Conservation (phyloP, 2,113 vertebrate genomes). For the Chrysemys picta region DNA sequence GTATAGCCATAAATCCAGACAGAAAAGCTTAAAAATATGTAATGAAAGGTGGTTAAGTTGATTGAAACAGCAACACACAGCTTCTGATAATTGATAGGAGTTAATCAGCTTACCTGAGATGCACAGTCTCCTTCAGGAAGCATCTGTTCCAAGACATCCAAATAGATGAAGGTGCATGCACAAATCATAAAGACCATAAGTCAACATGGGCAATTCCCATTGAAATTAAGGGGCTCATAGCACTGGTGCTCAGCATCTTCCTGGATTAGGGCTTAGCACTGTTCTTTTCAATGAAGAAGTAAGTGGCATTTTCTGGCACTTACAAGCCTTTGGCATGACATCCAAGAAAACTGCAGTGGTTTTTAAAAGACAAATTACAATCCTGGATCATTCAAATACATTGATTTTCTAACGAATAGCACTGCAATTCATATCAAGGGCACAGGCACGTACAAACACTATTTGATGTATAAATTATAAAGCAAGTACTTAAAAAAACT, state of each 20-base stretch:
- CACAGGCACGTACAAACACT: background rate
- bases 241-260: accelerated
- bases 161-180: background rate
- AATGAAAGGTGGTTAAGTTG: background rate
- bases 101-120: background rate
- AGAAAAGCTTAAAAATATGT: background rate
- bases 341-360: background rate
- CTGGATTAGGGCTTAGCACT: background rate
- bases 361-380: background rate
- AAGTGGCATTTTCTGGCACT: background rate
- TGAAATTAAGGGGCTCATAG: background rate
- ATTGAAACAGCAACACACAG: background rate
- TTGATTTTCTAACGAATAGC: background rate
- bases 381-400: background rate
- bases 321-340: background rate
- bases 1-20: background rate
- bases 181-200: background rate
- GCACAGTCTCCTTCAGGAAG: background rate
- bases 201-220: background rate
- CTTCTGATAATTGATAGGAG: background rate
- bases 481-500: background rate
- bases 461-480: background rate
- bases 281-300: background rate
- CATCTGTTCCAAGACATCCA: background rate
- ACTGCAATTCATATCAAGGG: background rate